Percentiles rank a stretch among this genome's conserved stretches.
Conservation (phyloP, 2,113 vertebrate genomes). For the Nymphicus hollandicus region DNA sequence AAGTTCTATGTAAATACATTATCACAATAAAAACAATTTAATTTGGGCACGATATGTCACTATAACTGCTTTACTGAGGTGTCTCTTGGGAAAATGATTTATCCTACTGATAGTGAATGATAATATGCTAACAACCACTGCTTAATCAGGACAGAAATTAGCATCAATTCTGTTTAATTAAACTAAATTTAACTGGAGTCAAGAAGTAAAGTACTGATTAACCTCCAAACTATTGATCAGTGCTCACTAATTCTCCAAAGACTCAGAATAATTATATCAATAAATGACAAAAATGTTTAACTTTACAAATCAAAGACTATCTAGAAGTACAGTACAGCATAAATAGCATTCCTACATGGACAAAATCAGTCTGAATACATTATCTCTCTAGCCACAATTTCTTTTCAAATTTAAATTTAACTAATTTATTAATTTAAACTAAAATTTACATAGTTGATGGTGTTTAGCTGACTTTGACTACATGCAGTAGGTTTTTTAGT, state of each 20-base stretch:
- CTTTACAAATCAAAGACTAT: neutral
- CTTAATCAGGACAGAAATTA: conserved; percentile 63
- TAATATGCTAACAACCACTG: conserved; percentile 47
- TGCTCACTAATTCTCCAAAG: conserved; percentile 16
- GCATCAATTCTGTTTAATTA: conserved; percentile 52
- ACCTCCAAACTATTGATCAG: conserved; percentile 56
- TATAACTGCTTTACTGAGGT: neutral
- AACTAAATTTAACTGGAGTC: conserved; percentile 44
- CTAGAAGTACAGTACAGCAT: neutral
- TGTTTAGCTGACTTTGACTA: neutral
- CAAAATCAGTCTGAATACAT: neutral
- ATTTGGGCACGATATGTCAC: neutral
- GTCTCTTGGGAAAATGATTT: conserved; percentile 22
- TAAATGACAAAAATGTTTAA: conserved; percentile 26
- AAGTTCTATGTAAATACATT: neutral
- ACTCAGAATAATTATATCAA: conserved; percentile 40
- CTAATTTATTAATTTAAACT: neutral
- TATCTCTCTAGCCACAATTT: neutral
- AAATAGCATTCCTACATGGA: neutral
- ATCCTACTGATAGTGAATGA: conserved; percentile 16
- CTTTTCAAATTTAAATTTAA: conserved; percentile 24
- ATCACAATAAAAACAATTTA: neutral
- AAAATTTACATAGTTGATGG: neutral
- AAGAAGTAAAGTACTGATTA: conserved; percentile 54
- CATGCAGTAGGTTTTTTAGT: neutral